A percentile compares a stretch with the other conserved stretches of the same genome.
phyloP scores from a whole-genome alignment of 2,797 vertebrate genomes.

The Tiaroga cobitis region DNA sequence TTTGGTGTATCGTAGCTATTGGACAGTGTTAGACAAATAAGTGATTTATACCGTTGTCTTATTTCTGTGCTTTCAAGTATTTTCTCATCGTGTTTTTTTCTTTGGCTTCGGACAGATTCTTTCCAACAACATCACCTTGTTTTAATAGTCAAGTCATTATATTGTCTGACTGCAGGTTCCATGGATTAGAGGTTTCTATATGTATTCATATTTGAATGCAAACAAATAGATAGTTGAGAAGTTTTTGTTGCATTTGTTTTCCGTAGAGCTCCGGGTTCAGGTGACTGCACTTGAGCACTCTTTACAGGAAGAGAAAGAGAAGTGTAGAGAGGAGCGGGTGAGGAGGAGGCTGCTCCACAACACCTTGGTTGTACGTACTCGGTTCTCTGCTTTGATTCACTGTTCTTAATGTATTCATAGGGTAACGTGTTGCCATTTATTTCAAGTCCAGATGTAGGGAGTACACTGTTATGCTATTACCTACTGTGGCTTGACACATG shows the following conservation, averaged over 20 bases:
- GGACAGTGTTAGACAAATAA: not conserved
- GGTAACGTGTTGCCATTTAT: not conserved
- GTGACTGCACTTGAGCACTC: constrained; percentile 66
- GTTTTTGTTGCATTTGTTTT: constrained; percentile 4
- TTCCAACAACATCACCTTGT: not conserved
- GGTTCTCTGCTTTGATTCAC: not conserved
- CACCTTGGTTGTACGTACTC: constrained; percentile 72
- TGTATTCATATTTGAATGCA: not conserved
- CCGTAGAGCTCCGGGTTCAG: constrained; percentile 63
- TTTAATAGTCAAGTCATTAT: not conserved
- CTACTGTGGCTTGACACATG: not conserved
- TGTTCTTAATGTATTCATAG: not conserved
- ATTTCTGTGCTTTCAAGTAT: not conserved
- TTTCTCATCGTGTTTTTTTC: not conserved
- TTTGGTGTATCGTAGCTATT: not conserved
- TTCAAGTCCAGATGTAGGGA: not conserved
- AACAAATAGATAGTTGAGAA: not conserved
- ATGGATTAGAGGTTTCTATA: not conserved
- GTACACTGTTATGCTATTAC: not conserved
- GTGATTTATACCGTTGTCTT: not conserved
- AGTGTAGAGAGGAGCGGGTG: constrained; percentile 69
- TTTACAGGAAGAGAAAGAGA: constrained; percentile 69
- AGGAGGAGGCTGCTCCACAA: constrained; percentile 75
- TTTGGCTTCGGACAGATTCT: not conserved
- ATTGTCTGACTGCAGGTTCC: not conserved